phyloP scores from a whole-genome alignment of 2,888 invertebrate species.

The Perithous albicinctus region DNA sequence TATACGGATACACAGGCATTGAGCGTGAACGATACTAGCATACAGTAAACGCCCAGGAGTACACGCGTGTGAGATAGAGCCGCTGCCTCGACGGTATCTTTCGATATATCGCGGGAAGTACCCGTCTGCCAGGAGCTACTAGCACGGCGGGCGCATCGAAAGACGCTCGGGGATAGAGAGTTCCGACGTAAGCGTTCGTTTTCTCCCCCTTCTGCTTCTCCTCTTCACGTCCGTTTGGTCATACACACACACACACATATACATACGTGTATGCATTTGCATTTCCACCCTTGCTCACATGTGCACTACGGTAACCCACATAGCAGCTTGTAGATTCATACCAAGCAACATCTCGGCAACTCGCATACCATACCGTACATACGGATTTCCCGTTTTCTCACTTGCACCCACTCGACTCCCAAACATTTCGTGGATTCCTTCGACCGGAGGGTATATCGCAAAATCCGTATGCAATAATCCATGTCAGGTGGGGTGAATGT shows the following conservation, averaged over 20 bases:
- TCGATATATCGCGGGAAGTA: conserved; percentile 67
- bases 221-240: conserved; percentile 29
- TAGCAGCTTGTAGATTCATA: conserved; percentile 31
- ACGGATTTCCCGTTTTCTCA: conserved; percentile 53
- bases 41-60: conserved; percentile 34
- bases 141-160: conserved; percentile 51
- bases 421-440: conserved; percentile 39
- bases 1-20: background rate
- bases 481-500: background rate
- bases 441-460: conserved; percentile 1
- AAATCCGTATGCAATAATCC: background rate
- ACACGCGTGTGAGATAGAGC: conserved; percentile 60
- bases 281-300: conserved; percentile 34
- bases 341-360: conserved; percentile 29
- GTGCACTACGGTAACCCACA: conserved; percentile 14
- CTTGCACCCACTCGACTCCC: background rate
- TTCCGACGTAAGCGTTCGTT: conserved; percentile 59
- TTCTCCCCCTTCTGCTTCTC: conserved; percentile 1
- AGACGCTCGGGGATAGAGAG: conserved; percentile 60
- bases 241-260: background rate
- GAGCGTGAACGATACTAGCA: background rate
- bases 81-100: conserved; percentile 62
- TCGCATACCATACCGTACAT: conserved; percentile 56
- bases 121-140: conserved; percentile 57
- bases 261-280: conserved; percentile 53